Base-by-base conservation (phyloP, 2,113 vertebrate species). In the Astur gentilis region DNA sequence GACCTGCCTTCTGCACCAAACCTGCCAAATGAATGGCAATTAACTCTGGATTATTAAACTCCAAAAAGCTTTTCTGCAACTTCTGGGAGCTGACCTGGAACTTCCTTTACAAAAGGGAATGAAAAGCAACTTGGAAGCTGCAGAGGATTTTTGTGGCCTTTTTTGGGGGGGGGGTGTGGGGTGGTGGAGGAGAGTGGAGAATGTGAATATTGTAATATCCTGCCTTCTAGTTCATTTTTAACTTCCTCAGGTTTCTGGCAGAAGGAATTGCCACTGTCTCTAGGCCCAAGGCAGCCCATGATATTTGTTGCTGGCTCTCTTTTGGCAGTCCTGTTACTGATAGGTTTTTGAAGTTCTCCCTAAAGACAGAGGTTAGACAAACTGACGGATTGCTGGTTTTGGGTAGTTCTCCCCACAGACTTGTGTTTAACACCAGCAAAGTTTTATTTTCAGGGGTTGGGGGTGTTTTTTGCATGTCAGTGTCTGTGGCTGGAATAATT, bases 31-130 rank as follows among this genome's bases (percentile, higher is more conserved):
- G 96, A 97, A 98, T 98, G 93, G 84, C 96, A 97, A 93, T 97
- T 97, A 97, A 96, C 66, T 97, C 90, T 76, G 91, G 57, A 54
- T 88, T 98, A 86, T 96, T 97, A 98, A 97, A 96, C 94, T 73
- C 77, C 19, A 86, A 96, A 96, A 96, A 93, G 93, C 96, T 98
- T 97, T 95, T 91, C 71, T 79, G 86, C 52, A 95, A 9, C 90
- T 97, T 97, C 95, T 96, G 91, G 84, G 96, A 95, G 87, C 73
- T 98, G 97, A 97, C 89, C 93, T 98, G 87, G 75, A 96, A 96
- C 89, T 97, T 97, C 79, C 54, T 81, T 88, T 95, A 52, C 27
- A 47, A 90, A 83, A 66, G 8, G 15, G 42, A 84, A 34, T 40
- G 60, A 78, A 95, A 97, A 78, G 72, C 83, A 97, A 96, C 97